These are phyloP conservation scores for Microplitis deprimator DNA, from an alignment of 2,888 invertebrate genomes.

Conservation along the genomic window DNA sequence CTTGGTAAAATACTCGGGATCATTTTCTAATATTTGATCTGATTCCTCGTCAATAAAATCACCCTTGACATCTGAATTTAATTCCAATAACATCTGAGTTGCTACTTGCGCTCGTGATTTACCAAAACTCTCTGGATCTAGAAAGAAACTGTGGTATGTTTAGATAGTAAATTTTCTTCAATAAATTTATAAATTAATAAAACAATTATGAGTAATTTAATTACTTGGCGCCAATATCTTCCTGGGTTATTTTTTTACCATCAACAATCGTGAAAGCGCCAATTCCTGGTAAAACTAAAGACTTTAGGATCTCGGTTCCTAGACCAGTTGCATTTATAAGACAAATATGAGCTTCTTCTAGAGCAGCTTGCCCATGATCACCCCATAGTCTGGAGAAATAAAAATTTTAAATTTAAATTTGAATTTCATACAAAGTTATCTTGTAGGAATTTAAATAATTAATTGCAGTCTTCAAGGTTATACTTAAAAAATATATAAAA, in stretches of 20 bases:
- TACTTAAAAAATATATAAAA: too few species aligned
- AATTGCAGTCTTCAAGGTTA: too few species aligned
- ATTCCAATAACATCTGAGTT: constrained; percentile 85
- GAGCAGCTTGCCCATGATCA: constrained; percentile 93
- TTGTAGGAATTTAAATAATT: background rate
- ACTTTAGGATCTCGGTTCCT: constrained; percentile 96
- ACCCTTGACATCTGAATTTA: constrained; percentile 94
- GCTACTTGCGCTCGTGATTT: constrained; percentile 88
- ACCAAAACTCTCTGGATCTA: constrained; percentile 86
- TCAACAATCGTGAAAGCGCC: constrained; percentile 95
- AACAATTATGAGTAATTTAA: constrained; percentile 41
- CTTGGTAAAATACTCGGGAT: constrained; percentile 89
- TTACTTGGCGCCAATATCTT: constrained; percentile 95
- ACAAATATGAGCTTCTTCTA: constrained; percentile 93
- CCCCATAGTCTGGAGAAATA: constrained; percentile 88
- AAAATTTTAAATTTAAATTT: background rate
- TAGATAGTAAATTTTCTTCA: background rate
- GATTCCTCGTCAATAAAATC: constrained; percentile 92
- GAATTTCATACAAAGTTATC: background rate
- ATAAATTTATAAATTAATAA: background rate
- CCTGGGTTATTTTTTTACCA: constrained; percentile 87
- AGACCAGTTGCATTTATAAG: constrained; percentile 93
- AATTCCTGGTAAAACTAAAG: constrained; percentile 94
- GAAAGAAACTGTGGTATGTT: constrained; percentile 83
- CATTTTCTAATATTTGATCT: constrained; percentile 87